Conservation (phyloP, 2,888 invertebrate species). For the Merodon equestris region DNA sequence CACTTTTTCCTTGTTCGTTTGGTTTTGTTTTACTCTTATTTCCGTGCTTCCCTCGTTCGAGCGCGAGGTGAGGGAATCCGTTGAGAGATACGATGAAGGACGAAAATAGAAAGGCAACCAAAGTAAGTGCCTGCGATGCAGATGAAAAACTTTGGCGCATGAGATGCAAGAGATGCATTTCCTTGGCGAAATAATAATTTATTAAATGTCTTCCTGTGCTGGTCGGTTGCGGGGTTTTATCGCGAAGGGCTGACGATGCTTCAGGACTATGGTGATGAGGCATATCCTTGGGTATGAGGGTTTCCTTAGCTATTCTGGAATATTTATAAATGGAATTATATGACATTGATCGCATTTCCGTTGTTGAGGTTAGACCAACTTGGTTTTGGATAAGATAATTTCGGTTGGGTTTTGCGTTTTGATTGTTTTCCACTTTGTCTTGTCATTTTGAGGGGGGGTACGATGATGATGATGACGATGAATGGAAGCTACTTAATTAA, state of each 20-base stretch:
- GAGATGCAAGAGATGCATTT: constrained; percentile 34
- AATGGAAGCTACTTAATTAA: constrained; percentile 9
- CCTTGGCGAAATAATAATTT: constrained; percentile 35
- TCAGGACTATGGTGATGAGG: background rate
- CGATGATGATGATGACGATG: constrained; percentile 2
- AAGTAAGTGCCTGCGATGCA: constrained; percentile 33
- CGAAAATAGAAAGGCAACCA: constrained; percentile 17
- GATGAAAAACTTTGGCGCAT: constrained; percentile 26
- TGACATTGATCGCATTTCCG: constrained; percentile 56
- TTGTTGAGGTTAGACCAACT: background rate
- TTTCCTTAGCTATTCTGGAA: constrained; percentile 34
- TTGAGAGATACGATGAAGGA: no score
- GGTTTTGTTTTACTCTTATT: no score
- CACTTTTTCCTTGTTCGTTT: no score
- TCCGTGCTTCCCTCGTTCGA: no score
- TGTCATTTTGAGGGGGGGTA: background rate
- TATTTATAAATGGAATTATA: constrained; percentile 48
- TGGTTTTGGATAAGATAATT: constrained; percentile 4
- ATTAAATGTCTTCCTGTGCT: constrained; percentile 28
- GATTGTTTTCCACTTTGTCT: background rate
- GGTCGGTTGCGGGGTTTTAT: background rate
- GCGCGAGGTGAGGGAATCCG: no score
- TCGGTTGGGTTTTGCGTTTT: constrained; percentile 20
- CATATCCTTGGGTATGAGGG: constrained; percentile 17
- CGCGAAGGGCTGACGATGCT: background rate